Percentiles rank a stretch among this genome's conserved stretches.
These are phyloP conservation scores for Cossypha caffra DNA, from an alignment of 2,797 vertebrate species.

Conservation along the genomic window DNA sequence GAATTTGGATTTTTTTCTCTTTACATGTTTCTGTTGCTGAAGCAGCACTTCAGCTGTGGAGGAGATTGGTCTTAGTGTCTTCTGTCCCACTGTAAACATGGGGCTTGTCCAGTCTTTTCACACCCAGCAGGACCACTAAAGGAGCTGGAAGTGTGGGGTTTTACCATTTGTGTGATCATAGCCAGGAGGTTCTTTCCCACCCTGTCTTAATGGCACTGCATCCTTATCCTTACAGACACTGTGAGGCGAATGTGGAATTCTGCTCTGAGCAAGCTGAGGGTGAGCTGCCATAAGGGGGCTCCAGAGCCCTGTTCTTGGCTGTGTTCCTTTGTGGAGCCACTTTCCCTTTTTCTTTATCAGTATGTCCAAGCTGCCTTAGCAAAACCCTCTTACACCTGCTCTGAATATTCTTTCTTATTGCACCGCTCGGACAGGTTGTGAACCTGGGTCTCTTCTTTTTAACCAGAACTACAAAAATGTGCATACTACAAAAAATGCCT, in stretches of 20 bases:
- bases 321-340: background rate
- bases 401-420: background rate
- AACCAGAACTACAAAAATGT: background rate
- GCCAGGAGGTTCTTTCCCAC: background rate
- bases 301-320: slow-evolving; percentile 35
- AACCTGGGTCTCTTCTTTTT: background rate
- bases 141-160: background rate
- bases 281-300: slow-evolving; percentile 67
- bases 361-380: background rate
- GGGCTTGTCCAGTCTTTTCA: background rate
- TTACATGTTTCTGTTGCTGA: background rate
- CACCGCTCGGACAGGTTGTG: background rate
- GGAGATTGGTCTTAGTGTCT: background rate
- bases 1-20: background rate
- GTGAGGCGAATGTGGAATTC: fast-evolving
- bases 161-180: background rate
- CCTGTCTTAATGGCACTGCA: background rate
- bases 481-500: fast-evolving
- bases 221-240: background rate
- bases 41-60: background rate
- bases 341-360: background rate
- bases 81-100: background rate
- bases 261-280: background rate
- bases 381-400: background rate
- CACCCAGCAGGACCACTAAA: background rate